These are phyloP conservation scores for Leucania comma DNA, from an alignment of 2,888 invertebrate genomes.

Conservation along the genomic window DNA sequence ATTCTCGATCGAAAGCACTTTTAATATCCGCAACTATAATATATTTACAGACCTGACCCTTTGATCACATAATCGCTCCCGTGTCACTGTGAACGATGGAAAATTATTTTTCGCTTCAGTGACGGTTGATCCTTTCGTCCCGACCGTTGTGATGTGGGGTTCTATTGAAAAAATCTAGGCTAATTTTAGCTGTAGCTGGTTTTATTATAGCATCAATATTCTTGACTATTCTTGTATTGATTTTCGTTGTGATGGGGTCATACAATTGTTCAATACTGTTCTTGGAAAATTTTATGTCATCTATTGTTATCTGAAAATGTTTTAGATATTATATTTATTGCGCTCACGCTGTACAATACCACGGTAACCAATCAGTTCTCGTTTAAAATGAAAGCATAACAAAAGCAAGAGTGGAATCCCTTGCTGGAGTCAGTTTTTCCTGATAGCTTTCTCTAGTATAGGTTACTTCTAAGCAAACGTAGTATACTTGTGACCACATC, in stretches of 20 bases:
- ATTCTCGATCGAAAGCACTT: slow-evolving; percentile 45
- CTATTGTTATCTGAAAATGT: no score
- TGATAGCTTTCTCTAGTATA: no score
- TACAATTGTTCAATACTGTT: no score
- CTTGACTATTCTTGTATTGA: slow-evolving; percentile 16
- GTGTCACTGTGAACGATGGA: slow-evolving; percentile 59
- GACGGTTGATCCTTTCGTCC: slow-evolving; percentile 41
- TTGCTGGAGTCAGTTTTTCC: no score
- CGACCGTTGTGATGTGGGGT: slow-evolving; percentile 27
- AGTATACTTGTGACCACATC: no score
- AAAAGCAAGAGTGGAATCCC: no score
- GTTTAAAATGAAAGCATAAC: no score
- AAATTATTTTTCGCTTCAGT: slow-evolving; percentile 64
- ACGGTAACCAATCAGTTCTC: background rate
- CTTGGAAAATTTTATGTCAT: no score
- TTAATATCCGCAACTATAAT: slow-evolving; percentile 64
- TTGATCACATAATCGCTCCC: slow-evolving; percentile 64
- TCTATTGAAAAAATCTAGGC: slow-evolving; percentile 51
- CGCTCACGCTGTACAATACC: no score
- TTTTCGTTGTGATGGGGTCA: background rate
- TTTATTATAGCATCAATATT: slow-evolving; percentile 34
- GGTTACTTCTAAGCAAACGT: no score
- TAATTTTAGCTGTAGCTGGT: slow-evolving; percentile 39
- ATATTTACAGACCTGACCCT: slow-evolving; percentile 52
- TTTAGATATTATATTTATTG: no score